phyloP scores from a whole-genome alignment of 2,797 vertebrate species.

The Odontamblyopus rebecca region DNA sequence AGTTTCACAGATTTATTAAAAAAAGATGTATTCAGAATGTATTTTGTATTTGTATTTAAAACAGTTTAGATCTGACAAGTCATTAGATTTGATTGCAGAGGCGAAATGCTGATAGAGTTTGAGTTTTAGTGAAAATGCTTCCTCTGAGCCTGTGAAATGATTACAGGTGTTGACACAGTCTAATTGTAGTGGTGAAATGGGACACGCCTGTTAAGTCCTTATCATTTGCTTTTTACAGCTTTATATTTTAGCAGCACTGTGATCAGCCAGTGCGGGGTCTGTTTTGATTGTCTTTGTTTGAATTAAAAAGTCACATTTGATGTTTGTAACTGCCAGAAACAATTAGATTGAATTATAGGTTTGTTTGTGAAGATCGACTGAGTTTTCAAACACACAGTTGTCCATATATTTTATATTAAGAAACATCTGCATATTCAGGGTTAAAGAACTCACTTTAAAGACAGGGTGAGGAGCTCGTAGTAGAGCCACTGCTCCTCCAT shows the following conservation, averaged over 20 bases:
- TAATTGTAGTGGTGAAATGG: slow-evolving; percentile 1
- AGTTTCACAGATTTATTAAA: neutral
- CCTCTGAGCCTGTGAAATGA: neutral
- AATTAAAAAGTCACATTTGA: neutral
- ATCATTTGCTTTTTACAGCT: neutral
- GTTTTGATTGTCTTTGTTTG: neutral
- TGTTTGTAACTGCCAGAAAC: neutral
- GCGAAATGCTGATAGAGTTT: neutral
- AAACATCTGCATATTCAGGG: no score
- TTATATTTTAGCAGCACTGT: neutral
- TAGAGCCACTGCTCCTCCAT: no score
- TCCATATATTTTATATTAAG: no score
- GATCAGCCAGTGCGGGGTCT: neutral
- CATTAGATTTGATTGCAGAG: neutral
- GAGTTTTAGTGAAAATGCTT: neutral
- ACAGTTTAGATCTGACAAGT: neutral
- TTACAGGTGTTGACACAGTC: slow-evolving; percentile 1
- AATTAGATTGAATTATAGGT: neutral
- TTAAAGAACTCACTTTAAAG: no score
- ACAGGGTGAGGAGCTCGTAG: no score
- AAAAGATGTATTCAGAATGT: neutral
- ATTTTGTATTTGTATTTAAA: neutral
- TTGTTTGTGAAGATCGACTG: neutral
- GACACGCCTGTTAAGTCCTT: neutral
- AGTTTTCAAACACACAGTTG: no score